Conservation (phyloP, 2,797 vertebrate genomes). For the Anguilla pacifica region DNA sequence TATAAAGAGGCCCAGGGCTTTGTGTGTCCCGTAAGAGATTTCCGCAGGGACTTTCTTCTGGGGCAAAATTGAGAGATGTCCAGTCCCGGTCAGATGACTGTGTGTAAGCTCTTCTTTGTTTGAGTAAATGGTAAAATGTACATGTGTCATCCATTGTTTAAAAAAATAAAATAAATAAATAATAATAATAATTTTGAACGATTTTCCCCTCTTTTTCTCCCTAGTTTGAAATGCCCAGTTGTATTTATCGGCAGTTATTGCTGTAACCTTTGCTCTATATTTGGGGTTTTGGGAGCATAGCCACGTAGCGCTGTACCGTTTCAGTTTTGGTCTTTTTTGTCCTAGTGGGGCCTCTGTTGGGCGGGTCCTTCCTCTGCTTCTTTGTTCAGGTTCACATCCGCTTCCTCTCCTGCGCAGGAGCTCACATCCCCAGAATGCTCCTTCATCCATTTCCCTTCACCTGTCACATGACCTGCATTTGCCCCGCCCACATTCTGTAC, state of each 20-base stretch:
- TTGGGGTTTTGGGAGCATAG: no score
- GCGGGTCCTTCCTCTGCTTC: neutral
- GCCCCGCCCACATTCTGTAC: neutral
- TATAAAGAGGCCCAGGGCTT: slow-evolving; percentile 22
- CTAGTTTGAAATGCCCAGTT: no score
- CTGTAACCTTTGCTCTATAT: neutral
- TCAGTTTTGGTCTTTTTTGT: neutral
- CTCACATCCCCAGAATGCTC: neutral
- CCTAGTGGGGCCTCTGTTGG: neutral
- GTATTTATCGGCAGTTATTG: neutral
- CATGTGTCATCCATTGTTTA: neutral
- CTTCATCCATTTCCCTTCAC: no score
- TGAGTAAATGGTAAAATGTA: slow-evolving; percentile 21
- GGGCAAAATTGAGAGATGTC: neutral
- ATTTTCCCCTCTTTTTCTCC: neutral
- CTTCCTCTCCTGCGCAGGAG: neutral
- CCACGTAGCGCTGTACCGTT: no score
- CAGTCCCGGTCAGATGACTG: neutral
- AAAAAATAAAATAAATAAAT: no score
- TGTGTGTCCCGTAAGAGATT: slow-evolving; percentile 14
- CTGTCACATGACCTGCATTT: neutral
- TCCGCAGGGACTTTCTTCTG: slow-evolving; percentile 18
- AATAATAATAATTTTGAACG: no score
- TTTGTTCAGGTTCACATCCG: neutral
- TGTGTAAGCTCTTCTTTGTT: slow-evolving; percentile 13